Evolutionary conservation across 2,888 invertebrate species (phyloP).

Genomic region (Lamproptera curius): DNA sequence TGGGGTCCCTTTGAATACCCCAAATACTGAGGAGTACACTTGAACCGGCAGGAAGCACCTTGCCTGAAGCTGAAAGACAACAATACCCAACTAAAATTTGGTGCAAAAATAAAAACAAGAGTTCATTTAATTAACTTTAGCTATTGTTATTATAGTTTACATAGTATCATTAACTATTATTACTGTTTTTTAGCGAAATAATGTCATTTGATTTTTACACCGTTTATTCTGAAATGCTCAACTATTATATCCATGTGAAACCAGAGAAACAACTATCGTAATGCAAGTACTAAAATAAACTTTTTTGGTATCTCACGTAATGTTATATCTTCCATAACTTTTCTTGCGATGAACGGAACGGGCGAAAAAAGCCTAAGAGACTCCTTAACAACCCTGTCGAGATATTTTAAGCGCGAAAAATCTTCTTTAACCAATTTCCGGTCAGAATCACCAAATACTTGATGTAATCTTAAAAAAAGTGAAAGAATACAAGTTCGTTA

Average conservation of each 20-base stretch:
- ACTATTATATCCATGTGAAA: too few relatives aligned
- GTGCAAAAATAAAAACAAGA: too few relatives aligned
- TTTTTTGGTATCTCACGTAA: slow-evolving; percentile 68
- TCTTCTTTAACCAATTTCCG: slow-evolving; percentile 57
- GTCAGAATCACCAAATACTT: slow-evolving; percentile 54
- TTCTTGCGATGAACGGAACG: slow-evolving; percentile 62
- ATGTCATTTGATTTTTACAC: too few relatives aligned
- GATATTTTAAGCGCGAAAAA: slow-evolving; percentile 47
- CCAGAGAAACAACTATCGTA: too few relatives aligned
- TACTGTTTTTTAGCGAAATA: too few relatives aligned
- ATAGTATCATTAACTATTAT: too few relatives aligned
- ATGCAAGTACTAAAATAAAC: too few relatives aligned
- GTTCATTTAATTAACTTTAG: too few relatives aligned
- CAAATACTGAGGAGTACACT: slow-evolving; percentile 67
- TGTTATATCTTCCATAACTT: slow-evolving; percentile 52
- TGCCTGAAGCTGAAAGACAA: slow-evolving; percentile 52
- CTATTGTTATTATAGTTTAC: too few relatives aligned
- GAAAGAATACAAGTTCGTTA: too few relatives aligned
- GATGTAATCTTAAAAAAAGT: slow-evolving; percentile 45
- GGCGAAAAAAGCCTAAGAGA: slow-evolving; percentile 60
- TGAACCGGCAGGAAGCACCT: slow-evolving; percentile 62
- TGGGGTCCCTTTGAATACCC: slow-evolving; percentile 74
- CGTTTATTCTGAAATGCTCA: too few relatives aligned
- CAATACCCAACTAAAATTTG: too few relatives aligned
- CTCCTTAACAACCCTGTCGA: slow-evolving; percentile 64